Conservation (phyloP, 1,140 invertebrate genomes). For the Cotesia vestalis region DNA sequence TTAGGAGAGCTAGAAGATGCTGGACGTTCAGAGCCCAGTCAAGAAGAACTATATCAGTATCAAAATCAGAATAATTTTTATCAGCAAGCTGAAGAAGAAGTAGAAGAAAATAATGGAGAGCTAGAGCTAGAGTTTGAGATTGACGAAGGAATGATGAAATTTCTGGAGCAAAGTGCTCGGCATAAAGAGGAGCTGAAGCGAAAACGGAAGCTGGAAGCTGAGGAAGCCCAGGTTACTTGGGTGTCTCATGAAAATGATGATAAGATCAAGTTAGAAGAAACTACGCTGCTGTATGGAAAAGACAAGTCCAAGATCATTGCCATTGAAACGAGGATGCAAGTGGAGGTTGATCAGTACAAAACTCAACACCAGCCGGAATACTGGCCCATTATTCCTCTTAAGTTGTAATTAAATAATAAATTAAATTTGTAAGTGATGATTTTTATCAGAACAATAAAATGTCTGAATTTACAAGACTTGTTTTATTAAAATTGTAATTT, state of each 20-base stretch:
- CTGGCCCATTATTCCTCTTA: constrained; percentile 82
- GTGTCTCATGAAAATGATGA: constrained; percentile 32
- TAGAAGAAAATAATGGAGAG: constrained; percentile 31
- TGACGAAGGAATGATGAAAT: constrained; percentile 73
- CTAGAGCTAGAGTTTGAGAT: constrained; percentile 69
- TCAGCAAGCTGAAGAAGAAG: constrained; percentile 38
- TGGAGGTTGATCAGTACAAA: constrained; percentile 72
- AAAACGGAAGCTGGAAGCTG: constrained; percentile 50
- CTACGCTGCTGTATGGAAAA: constrained; percentile 70
- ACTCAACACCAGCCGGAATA: constrained; percentile 72
- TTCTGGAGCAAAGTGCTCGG: constrained; percentile 70
- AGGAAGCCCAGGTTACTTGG: constrained; percentile 40
- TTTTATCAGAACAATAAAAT: no score
- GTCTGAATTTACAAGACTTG: no score
- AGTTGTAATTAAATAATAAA: constrained; percentile 39
- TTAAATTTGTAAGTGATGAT: no score
- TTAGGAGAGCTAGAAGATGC: no score
- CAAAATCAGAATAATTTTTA: constrained; percentile 14
- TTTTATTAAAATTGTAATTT: no score
- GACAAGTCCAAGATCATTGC: constrained; percentile 74
- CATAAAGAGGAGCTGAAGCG: constrained; percentile 67
- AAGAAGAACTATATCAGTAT: neutral
- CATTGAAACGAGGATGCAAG: constrained; percentile 77
- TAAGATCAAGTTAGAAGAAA: constrained; percentile 55
- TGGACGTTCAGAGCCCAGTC: no score